Base-by-base conservation (phyloP, 1,140 invertebrate genomes). In the Micrasema longulum region DNA sequence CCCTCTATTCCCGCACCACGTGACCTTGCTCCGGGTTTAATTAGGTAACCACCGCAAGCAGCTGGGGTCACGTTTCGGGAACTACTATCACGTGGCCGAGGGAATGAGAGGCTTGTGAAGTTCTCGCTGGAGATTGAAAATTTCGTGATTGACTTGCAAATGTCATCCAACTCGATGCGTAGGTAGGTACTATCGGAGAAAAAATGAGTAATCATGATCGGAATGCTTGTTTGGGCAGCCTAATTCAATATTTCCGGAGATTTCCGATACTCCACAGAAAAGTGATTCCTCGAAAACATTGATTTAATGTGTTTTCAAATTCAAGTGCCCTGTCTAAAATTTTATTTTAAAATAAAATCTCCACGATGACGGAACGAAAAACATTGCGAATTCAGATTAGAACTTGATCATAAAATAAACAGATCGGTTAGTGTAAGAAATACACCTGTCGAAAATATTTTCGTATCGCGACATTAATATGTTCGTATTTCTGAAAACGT, bases 1-100 rank as follows among this genome's bases (percentile, higher is more conserved):
- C 36, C 36, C 35, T 23, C 52, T 26, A 31, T 31, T 35, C 52
- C 55, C 36, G 18, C 18, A 18, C 55, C 55, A 60, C 55, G 55
- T 60, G 55, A 60, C 55, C 55, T 60, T 60, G 55, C 36, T n/a
- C 36, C 36, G 11, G 55, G 55, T 60, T 60, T 38, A 60, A 60
- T 60, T 60, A 43, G 55, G 55, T 43, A 60, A 60, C 55, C 55
- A 43, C 55, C 55, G 36, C 16, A 41, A 18, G 31, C 55, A 38
- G 35, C 55, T 38, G 55, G 35, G 55, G 26, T 55, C 55, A 43
- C 36, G 55, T 60, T 41, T 11, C 14, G 35, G 55, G 16, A 12
- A 18, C n/a, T 22, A 16, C 35, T 16, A 35, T 43, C 55, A 41
- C 36, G 12, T 1, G 55, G 36, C 35, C 22, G 1, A 41, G 36